Percentiles rank a stretch among this genome's conserved stretches.
Conservation (phyloP, 2,888 invertebrate genomes). For the Ophion ellenae region DNA sequence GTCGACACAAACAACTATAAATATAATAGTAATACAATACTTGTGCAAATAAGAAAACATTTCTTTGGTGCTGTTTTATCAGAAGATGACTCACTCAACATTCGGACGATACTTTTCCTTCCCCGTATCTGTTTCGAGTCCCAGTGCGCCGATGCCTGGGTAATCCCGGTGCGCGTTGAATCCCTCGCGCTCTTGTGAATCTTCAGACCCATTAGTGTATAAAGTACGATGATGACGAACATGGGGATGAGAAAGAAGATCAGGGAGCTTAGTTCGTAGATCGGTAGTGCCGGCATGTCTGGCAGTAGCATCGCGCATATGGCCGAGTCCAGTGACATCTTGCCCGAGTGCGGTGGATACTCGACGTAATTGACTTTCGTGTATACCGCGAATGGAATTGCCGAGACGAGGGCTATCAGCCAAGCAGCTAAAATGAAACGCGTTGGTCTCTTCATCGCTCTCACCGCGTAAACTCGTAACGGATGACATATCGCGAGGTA, state of each 20-base stretch:
- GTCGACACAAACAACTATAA: too few relatives aligned
- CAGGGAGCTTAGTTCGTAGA: constrained; percentile 92
- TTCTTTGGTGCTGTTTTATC: background rate
- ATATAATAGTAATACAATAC: too few relatives aligned
- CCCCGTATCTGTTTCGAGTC: constrained; percentile 89
- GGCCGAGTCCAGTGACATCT: constrained; percentile 89
- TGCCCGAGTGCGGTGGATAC: constrained; percentile 87
- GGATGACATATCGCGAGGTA: constrained; percentile 97
- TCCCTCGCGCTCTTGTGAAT: constrained; percentile 86
- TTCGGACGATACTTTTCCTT: constrained; percentile 90
- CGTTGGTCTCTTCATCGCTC: constrained; percentile 91
- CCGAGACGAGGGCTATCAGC: constrained; percentile 90
- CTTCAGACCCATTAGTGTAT: constrained; percentile 90
- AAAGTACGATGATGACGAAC: constrained; percentile 90
- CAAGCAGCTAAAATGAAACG: constrained; percentile 92
- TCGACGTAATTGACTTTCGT: constrained; percentile 90
- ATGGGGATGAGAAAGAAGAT: constrained; percentile 92
- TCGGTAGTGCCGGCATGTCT: constrained; percentile 86
- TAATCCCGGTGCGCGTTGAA: constrained; percentile 83
- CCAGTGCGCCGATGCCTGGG: constrained; percentile 88
- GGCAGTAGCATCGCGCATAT: constrained; percentile 91
- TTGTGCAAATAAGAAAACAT: background rate
- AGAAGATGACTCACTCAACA: constrained; percentile 88
- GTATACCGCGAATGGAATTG: constrained; percentile 91
- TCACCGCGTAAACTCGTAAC: constrained; percentile 92